Percentiles rank a stretch among this genome's conserved stretches.
These are phyloP conservation scores for Philonicus albiceps DNA, from an alignment of 2,888 invertebrate genomes.

Conservation along the genomic window DNA sequence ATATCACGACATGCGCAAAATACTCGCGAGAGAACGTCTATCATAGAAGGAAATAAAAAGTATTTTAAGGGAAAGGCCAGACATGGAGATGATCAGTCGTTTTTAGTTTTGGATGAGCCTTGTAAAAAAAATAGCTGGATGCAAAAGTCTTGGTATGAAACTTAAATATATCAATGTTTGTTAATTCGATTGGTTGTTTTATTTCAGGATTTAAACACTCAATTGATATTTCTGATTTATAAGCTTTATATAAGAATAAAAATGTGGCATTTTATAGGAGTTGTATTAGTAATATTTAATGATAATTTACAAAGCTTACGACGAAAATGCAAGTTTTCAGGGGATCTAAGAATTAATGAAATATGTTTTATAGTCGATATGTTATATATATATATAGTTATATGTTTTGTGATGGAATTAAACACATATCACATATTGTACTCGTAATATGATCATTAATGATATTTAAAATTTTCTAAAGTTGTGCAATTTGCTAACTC, in stretches of 20 bases:
- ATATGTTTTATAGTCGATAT: too few relatives aligned
- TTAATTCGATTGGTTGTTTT: neutral
- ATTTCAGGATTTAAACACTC: neutral
- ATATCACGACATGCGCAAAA: constrained; percentile 54
- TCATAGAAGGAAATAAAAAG: constrained; percentile 59
- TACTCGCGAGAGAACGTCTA: constrained; percentile 57
- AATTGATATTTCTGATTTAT: neutral
- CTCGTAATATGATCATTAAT: too few relatives aligned
- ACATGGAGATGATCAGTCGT: constrained; percentile 51
- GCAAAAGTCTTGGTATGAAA: constrained; percentile 61
- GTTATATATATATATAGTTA: too few relatives aligned
- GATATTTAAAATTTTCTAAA: too few relatives aligned
- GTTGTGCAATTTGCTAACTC: too few relatives aligned
- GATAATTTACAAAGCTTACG: too few relatives aligned
- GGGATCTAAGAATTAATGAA: too few relatives aligned
- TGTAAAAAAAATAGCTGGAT: constrained; percentile 61
- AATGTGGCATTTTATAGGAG: neutral
- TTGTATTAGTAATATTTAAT: too few relatives aligned
- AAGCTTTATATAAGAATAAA: neutral
- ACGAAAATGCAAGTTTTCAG: too few relatives aligned
- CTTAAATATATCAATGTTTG: constrained; percentile 50
- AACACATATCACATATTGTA: too few relatives aligned
- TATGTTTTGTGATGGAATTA: too few relatives aligned
- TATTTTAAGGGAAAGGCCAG: constrained; percentile 51
- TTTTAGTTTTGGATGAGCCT: constrained; percentile 61